These are phyloP conservation scores for Ramazzottius varieornatus DNA, from an alignment of 2,888 invertebrate genomes.

Conservation along the genomic window DNA sequence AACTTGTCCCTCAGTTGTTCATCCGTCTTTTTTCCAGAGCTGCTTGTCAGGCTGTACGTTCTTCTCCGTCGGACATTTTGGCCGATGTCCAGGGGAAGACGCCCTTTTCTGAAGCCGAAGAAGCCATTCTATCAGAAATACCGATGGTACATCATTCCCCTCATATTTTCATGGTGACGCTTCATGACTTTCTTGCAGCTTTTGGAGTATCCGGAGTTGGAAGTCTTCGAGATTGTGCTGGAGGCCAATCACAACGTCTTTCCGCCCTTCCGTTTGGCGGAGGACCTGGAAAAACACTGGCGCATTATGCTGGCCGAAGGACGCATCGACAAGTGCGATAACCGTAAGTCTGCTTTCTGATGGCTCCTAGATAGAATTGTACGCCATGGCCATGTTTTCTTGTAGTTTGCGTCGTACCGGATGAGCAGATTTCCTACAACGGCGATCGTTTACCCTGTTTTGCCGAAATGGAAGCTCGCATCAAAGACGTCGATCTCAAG, in stretches of 20 bases:
- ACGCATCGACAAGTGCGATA: not conserved
- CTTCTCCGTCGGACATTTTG: slow-evolving; percentile 67
- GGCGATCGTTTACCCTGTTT: slow-evolving; percentile 31
- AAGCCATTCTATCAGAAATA: slow-evolving; percentile 51
- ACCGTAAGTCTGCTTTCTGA: not conserved
- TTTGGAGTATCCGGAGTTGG: slow-evolving; percentile 26
- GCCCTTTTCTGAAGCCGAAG: slow-evolving; percentile 63
- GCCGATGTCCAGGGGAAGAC: slow-evolving; percentile 62
- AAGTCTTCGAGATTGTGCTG: slow-evolving; percentile 56
- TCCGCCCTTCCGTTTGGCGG: slow-evolving; percentile 59
- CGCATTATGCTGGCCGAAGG: slow-evolving; percentile 33
- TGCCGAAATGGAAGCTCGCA: slow-evolving; percentile 67
- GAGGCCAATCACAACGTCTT: slow-evolving; percentile 57
- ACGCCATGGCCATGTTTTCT: not conserved
- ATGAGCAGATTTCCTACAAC: not conserved
- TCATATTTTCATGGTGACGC: too few species aligned
- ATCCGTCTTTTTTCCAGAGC: slow-evolving; percentile 29
- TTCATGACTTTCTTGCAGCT: not conserved
- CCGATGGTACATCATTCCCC: slow-evolving; percentile 35
- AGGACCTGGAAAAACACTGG: slow-evolving; percentile 64
- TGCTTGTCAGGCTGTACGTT: slow-evolving; percentile 69
- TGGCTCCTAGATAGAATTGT: not conserved
- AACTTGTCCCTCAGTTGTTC: not conserved
- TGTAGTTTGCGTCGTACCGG: not conserved
- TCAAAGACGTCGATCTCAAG: slow-evolving; percentile 52